These are phyloP conservation scores for Adelges cooleyi DNA, from an alignment of 1,140 invertebrate species.

Conservation along the genomic window DNA sequence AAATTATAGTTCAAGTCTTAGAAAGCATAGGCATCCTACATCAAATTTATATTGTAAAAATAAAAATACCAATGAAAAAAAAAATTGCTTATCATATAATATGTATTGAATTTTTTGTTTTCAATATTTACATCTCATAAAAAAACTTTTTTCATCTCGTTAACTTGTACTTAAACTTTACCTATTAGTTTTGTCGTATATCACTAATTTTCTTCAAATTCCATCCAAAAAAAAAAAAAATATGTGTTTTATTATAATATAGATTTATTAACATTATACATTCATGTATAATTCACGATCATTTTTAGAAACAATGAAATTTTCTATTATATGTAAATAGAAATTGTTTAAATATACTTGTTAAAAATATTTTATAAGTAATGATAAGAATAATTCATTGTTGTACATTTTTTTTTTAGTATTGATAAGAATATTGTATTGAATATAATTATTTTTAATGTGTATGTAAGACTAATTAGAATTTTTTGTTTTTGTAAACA, in stretches of 20 bases:
- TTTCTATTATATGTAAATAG: slow-evolving; percentile 26
- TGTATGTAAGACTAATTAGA: slow-evolving; percentile 26
- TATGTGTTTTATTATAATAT: neutral
- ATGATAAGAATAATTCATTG: slow-evolving; percentile 15
- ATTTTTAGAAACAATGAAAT: slow-evolving; percentile 9
- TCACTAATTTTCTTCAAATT: slow-evolving; percentile 2
- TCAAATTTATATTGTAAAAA: slow-evolving; percentile 15
- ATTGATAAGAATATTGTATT: slow-evolving; percentile 12
- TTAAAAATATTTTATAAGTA: slow-evolving; percentile 27
- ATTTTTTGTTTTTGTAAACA: slow-evolving; percentile 7
- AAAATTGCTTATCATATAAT: neutral
- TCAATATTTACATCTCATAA: neutral
- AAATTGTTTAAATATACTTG: slow-evolving; percentile 28
- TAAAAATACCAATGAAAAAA: neutral
- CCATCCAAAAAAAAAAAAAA: slow-evolving; percentile 1
- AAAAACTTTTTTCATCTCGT: neutral
- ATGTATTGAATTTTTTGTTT: neutral
- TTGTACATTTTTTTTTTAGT: slow-evolving; percentile 27
- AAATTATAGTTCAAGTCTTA: neutral
- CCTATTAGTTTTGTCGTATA: neutral
- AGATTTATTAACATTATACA: neutral
- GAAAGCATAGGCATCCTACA: neutral
- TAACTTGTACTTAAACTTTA: neutral
- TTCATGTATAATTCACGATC: neutral
- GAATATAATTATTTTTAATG: slow-evolving; percentile 10